Evolutionary conservation across 2,888 invertebrate genomes (phyloP).

Genomic region (Altica lythri): DNA sequence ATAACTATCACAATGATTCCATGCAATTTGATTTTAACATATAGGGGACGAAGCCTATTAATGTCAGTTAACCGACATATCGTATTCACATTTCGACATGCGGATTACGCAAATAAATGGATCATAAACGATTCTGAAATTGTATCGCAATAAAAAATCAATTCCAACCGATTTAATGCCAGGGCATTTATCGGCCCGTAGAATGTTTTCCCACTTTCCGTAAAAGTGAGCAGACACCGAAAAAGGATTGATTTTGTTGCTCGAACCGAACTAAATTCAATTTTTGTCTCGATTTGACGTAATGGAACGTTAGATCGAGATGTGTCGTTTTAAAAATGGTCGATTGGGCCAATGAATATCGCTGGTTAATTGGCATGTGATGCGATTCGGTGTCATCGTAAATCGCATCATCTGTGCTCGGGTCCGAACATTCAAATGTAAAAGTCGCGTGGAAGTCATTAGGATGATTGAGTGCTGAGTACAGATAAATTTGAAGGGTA

Average conservation of each 20-base stretch:
- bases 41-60: too few species aligned
- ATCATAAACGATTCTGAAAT: too few species aligned
- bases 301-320: constrained; percentile 25
- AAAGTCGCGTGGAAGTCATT: constrained; percentile 4
- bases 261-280: constrained; percentile 16
- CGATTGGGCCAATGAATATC: constrained; percentile 12
- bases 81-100: too few species aligned
- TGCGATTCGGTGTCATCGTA: constrained; percentile 30
- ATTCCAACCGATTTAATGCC: constrained; percentile 14
- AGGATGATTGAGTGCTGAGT: constrained; percentile 18
- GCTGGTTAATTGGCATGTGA: constrained; percentile 35
- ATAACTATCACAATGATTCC: too few species aligned
- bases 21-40: too few species aligned
- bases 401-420: constrained; percentile 25
- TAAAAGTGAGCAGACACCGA: background rate
- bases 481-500: background rate
- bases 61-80: too few species aligned
- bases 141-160: too few species aligned
- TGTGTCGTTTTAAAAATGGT: constrained; percentile 15
- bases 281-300: constrained; percentile 23
- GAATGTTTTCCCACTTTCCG: background rate
- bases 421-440: constrained; percentile 16
- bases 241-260: constrained; percentile 20
- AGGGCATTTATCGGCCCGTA: constrained; percentile 18
- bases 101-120: too few species aligned